These are phyloP conservation scores for Mastacembelus armatus DNA, from an alignment of 2,797 vertebrate genomes.

Conservation along the genomic window DNA sequence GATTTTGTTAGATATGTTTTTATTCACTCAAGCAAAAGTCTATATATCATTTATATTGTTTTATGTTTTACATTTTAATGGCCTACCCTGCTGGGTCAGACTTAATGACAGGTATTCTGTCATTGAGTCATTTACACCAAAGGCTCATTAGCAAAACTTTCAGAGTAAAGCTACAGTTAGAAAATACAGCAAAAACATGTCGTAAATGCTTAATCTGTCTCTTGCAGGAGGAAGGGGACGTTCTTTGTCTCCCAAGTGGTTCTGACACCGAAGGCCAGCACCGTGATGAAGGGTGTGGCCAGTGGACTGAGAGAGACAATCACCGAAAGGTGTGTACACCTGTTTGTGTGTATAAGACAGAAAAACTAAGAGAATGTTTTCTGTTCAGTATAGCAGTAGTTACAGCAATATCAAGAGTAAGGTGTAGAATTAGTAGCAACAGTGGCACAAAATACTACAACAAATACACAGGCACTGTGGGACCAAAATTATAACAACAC, in stretches of 20 bases:
- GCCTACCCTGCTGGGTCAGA: neutral
- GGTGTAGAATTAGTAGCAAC: slow-evolving; percentile 1
- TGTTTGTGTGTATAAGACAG: neutral
- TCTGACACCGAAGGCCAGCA: slow-evolving; percentile 97
- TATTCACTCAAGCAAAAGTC: neutral
- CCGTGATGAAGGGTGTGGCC: slow-evolving; percentile 95
- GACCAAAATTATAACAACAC: slow-evolving; percentile 35
- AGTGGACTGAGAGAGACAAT: slow-evolving; percentile 98
- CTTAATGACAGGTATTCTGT: no score
- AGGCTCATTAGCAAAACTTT: neutral
- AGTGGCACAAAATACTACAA: neutral
- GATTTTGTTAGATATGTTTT: neutral
- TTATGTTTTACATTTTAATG: neutral
- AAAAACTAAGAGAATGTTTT: neutral
- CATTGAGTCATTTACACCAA: neutral
- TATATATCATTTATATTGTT: neutral
- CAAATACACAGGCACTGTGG: slow-evolving; percentile 5
- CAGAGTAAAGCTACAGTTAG: neutral
- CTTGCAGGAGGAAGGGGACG: slow-evolving; percentile 93
- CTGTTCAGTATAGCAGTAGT: neutral
- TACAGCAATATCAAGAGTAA: neutral
- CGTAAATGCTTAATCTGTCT: slow-evolving; percentile 14
- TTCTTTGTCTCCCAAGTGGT: slow-evolving; percentile 99
- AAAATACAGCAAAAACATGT: neutral
- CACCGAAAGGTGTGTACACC: slow-evolving; percentile 87